Conservation (phyloP, 53 echinoderm and acorn worm genomes). For the Temnopleurus reevesii region DNA sequence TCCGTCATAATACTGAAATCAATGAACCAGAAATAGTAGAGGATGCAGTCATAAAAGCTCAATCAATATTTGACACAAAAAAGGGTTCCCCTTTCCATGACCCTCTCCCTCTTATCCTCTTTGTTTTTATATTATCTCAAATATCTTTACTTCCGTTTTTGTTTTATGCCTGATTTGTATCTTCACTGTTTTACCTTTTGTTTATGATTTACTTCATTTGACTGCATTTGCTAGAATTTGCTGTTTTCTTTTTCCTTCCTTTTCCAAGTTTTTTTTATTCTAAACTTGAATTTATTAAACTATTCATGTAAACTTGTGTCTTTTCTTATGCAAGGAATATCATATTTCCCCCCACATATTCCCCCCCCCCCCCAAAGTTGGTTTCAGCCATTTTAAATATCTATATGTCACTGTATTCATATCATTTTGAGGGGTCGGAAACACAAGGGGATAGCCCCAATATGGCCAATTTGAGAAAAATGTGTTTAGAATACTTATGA, state of each 20-base stretch:
- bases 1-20: conserved; percentile 14
- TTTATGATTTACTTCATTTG: background rate
- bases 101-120: background rate
- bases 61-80: conserved; percentile 37
- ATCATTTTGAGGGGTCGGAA: too few relatives aligned
- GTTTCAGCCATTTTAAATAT: background rate
- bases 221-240: background rate
- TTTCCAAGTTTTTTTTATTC: too few relatives aligned
- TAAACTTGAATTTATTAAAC: too few relatives aligned
- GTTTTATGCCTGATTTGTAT: background rate
- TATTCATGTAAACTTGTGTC: too few relatives aligned
- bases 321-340: too few relatives aligned
- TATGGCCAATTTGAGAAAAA: too few relatives aligned
- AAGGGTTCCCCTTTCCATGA: background rate
- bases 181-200: background rate
- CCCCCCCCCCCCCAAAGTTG: background rate
- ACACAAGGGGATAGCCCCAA: too few relatives aligned
- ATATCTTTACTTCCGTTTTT: background rate
- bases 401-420: background rate
- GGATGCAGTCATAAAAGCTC: conserved; percentile 14
- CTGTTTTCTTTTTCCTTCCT: background rate
- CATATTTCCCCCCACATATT: background rate
- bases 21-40: conserved; percentile 37
- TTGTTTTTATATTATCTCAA: background rate
- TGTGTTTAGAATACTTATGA: too few relatives aligned